A percentile compares a stretch with the other conserved stretches of the same genome.
Evolutionary conservation across 2,113 vertebrate genomes (phyloP).

Genomic region (Mellivora capensis): DNA sequence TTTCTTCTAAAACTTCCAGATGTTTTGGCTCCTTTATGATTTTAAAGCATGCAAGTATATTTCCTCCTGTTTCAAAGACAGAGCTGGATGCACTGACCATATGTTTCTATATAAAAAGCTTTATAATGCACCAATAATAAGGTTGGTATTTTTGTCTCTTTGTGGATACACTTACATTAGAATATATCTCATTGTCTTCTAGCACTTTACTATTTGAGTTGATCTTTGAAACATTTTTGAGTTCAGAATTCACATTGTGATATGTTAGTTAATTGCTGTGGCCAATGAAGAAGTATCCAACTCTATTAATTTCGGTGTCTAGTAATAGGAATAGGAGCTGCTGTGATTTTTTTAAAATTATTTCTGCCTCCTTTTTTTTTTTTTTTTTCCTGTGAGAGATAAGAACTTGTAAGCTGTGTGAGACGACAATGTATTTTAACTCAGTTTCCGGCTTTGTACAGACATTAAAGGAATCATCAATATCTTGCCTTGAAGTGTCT

Average conservation of each 20-base stretch:
- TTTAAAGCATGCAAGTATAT: slow-evolving; percentile 43
- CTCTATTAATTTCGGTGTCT: slow-evolving; percentile 75
- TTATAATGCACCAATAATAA: slow-evolving; percentile 25
- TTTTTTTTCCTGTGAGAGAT: slow-evolving; percentile 41
- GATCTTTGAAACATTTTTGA: slow-evolving; percentile 70
- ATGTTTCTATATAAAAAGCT: slow-evolving; percentile 29
- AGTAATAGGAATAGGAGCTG: slow-evolving; percentile 59
- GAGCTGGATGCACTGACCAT: not conserved
- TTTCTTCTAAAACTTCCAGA: slow-evolving; percentile 40
- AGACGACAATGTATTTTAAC: slow-evolving; percentile 56
- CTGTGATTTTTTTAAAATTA: slow-evolving; percentile 25
- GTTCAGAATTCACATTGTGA: slow-evolving; percentile 76
- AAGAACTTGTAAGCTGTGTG: slow-evolving; percentile 60
- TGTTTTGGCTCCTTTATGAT: slow-evolving; percentile 43
- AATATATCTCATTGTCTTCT: slow-evolving; percentile 37
- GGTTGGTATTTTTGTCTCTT: not conserved
- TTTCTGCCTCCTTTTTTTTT: slow-evolving; percentile 20
- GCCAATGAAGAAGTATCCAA: slow-evolving; percentile 84
- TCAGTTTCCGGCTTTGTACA: slow-evolving; percentile 59
- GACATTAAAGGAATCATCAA: slow-evolving; percentile 74
- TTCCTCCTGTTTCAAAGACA: slow-evolving; percentile 46
- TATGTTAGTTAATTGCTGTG: slow-evolving; percentile 86
- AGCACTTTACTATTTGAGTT: slow-evolving; percentile 59
- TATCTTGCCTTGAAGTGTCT: slow-evolving; percentile 78
- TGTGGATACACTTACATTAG: slow-evolving; percentile 18